phyloP scores from a whole-genome alignment of 2,113 vertebrate genomes.

The Nymphicus hollandicus region DNA sequence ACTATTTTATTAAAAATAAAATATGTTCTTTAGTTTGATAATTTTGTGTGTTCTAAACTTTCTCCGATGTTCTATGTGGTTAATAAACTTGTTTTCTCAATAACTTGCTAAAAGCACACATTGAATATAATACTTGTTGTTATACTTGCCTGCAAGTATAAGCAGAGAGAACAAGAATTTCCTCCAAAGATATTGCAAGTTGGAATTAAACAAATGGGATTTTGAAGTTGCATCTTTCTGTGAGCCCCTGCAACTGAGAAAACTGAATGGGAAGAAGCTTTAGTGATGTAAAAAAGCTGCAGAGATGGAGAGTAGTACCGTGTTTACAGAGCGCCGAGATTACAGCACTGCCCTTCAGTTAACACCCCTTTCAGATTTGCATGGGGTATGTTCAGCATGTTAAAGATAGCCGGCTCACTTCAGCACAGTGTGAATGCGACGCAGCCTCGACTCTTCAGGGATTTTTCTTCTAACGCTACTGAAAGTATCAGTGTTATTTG shows the following conservation, averaged over 20 bases:
- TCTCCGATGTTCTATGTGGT: slow-evolving; percentile 2
- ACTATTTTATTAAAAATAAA: slow-evolving; percentile 94
- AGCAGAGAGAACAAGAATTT: background rate
- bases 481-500: accelerated
- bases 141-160: background rate
- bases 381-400: background rate
- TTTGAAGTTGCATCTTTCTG: background rate
- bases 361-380: slow-evolving; percentile 41
- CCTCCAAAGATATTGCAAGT: background rate
- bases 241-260: background rate
- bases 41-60: slow-evolving; percentile 15
- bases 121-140: background rate
- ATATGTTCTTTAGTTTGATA: slow-evolving; percentile 84
- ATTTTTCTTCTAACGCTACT: background rate
- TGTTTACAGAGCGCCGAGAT: slow-evolving; percentile 57
- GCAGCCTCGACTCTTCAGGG: background rate
- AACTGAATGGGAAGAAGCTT: background rate
- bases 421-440: background rate
- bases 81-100: slow-evolving; percentile 38
- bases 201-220: background rate
- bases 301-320: background rate
- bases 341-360: slow-evolving; percentile 41
- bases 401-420: background rate
- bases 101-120: slow-evolving; percentile 10
- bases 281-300: background rate